A percentile compares a stretch with the other conserved stretches of the same genome.
These are phyloP conservation scores for Picathartes gymnocephalus DNA, from an alignment of 2,113 vertebrate genomes.

Conservation along the genomic window DNA sequence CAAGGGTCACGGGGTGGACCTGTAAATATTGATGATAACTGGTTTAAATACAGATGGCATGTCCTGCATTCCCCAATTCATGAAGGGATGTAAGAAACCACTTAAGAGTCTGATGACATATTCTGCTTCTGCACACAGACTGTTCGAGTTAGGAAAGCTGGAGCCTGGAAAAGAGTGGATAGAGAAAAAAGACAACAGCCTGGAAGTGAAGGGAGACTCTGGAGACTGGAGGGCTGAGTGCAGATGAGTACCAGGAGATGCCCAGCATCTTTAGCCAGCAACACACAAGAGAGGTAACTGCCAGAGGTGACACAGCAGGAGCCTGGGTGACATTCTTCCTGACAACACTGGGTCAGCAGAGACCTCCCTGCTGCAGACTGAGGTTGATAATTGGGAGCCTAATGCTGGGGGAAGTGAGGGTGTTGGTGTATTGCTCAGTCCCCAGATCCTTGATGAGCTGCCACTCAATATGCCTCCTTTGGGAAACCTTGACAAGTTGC, in stretches of 20 bases:
- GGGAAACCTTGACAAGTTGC: background rate
- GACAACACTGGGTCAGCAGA: background rate
- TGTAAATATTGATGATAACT: background rate
- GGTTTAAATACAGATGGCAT: background rate
- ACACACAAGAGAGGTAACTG: background rate
- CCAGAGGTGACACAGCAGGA: background rate
- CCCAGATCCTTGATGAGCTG: background rate
- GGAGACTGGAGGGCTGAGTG: background rate
- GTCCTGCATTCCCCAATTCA: background rate
- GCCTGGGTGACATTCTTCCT: accelerated
- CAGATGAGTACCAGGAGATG: background rate
- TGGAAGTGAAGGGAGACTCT: background rate
- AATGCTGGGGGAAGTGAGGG: background rate
- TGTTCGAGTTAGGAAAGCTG: background rate
- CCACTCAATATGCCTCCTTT: background rate
- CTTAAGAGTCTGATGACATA: background rate
- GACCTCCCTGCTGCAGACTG: background rate
- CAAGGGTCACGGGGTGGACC: accelerated
- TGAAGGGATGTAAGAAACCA: background rate
- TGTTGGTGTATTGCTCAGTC: background rate
- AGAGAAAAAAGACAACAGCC: background rate
- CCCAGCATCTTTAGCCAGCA: background rate
- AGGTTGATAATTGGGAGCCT: background rate
- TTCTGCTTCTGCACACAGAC: background rate
- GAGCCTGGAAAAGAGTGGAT: background rate